Base-by-base conservation (phyloP, 2,888 invertebrate genomes). In the Chelonus formosanus region DNA sequence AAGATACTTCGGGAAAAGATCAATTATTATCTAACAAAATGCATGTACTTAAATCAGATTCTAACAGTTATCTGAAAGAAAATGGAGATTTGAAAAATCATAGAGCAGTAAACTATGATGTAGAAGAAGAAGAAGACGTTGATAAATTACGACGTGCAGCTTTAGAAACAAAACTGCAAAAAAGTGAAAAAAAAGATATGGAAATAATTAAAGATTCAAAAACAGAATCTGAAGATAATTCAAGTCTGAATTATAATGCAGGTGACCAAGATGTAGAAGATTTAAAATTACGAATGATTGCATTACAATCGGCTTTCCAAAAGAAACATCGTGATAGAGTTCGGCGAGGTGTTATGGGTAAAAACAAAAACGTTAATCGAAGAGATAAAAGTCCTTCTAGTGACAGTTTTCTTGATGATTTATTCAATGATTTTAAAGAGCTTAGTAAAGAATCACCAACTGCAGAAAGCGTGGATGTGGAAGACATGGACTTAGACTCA, bases 221-320 rank as follows among this genome's bases (percentile, higher is more conserved):
- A 43, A 60, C 35, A 10, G 66, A 67, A 6, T 64, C 74, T 7
- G 31, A 57, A 10, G 8, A 43, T 1, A 62, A 68, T n/a, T 50
- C 5, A 44, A 67, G 60, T 65, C 65, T 67, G 35, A 32, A 55
- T 3, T 59, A 69, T 36, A 70, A 73, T 5, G 72, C 73, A 3
- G 86, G 87, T 68, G 87, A 88, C 68, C 87, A 87, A 74, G 89
- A 90, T 70, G 88, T 86, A 77, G 90, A 91, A 75, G 88, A 90
- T 68, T 83, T 88, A 60, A 86, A 90, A 73, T 81, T 91, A 56
- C 85, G 91, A 71, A 81, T 90, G 72, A 90, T 89, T 70, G 91
- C 91, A 62, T 82, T 91, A n/a, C 88, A 88, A 73, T 90, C 91
- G n/a, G 89, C 91, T 4, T 84, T 90, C 52, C 75, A 90, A 50